Base-by-base conservation (phyloP, 1,140 invertebrate genomes). In the Drosophila willistoni region DNA sequence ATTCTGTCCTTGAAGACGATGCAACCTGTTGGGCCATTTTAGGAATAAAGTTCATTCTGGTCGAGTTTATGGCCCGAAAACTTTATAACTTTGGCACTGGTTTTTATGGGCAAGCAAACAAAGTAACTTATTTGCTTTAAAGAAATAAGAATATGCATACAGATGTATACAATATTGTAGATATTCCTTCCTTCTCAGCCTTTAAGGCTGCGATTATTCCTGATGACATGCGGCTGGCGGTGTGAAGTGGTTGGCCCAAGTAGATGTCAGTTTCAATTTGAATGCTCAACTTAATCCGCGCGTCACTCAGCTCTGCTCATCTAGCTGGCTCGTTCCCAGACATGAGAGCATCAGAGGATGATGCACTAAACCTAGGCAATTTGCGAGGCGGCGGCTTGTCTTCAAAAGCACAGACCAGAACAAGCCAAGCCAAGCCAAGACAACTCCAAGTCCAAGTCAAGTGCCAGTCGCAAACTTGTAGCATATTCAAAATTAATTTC, bases 281-380 rank as follows among this genome's bases (percentile, higher is more conserved):
- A 89, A 89, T 89, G 85, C 84, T 89, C 84, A 89, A 84, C 84
- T 89, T 89, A 89, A 89, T 89, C 84, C 84, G 68, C 77, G 81
- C 81, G 83, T 84, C 84, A 87, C 77, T 78, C 80, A 80, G 63
- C 63, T 61, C 61, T 68, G 68, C 77, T 71, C 73, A 79, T 64
- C 60, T 72, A 34, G 34, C 7, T n/a, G 34, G n/a, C 57, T 36
- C 34, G 64, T 76, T 76, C 73, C 73, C 73, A 76, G 68, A 65
- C 68, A 56, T 67, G 39, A 67, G 41, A 44, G 59, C 41, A 59
- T 17, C 47, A 29, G 59, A 51, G 64, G 64, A 51, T 68, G 77
- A 65, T 47, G 66, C 36, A 36, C 56, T 17, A 36, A 36, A 64
- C 69, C 83, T 87, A 86, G 83, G 83, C 83, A 86, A 86, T 86